phyloP scores from a whole-genome alignment of 2,113 vertebrate genomes.

The Hemiprocne comata region DNA sequence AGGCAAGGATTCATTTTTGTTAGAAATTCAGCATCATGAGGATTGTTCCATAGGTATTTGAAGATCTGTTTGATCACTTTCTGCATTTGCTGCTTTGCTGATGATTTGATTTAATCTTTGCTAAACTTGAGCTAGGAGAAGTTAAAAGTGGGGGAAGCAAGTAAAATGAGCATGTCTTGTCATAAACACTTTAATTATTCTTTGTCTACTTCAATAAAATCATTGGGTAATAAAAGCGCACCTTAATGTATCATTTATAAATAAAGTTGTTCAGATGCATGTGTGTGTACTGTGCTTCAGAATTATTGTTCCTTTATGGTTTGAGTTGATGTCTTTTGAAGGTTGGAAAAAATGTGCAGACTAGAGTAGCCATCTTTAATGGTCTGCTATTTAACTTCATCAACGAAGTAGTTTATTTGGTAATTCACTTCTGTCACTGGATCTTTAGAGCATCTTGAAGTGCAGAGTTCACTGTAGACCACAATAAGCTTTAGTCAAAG shows the following conservation, averaged over 20 bases:
- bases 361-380: not conserved
- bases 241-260: not conserved
- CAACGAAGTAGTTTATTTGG: not conserved
- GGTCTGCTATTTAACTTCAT: not conserved
- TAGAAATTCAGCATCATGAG: not conserved
- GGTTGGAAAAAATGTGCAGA: not conserved
- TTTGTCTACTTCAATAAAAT: constrained; percentile 35
- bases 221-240: not conserved
- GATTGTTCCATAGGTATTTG: not conserved
- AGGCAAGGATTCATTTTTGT: not conserved
- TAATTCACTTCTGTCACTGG: not conserved
- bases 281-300: not conserved
- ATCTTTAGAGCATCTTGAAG: not conserved
- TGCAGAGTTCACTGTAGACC: not conserved
- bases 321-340: not conserved
- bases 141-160: fast-evolving
- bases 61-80: not conserved
- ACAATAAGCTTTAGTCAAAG: not conserved
- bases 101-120: not conserved
- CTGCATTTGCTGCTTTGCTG: not conserved
- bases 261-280: not conserved
- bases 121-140: not conserved
- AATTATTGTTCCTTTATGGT: not conserved
- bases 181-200: constrained; percentile 14
- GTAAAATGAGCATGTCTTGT: constrained; percentile 2